Evolutionary conservation across 1,140 invertebrate genomes (phyloP), one percentile per base, ranked within the genome.

Genomic region (Monomorium pharaonis): DNA sequence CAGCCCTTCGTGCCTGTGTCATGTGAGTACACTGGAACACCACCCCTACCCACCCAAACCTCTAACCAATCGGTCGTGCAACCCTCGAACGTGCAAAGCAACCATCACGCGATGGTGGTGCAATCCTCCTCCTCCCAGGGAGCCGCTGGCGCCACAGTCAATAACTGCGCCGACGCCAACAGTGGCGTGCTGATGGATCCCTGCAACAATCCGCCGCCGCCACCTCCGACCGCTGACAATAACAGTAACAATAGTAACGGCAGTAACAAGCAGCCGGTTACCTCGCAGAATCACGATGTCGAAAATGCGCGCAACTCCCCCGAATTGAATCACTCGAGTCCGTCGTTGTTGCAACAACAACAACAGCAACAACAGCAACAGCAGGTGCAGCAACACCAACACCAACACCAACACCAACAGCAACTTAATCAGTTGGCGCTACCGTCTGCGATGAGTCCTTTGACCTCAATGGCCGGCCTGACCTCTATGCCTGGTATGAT

Each of bases 1-100:
- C 98, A 99, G 97, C 98, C 98, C 93, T 98, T 98, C 96, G 97
- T 98, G 96, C 97, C 97, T 96, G 97, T 98, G 96, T 98, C 97
- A 98, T 98, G 97, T 98, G 97, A 98, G 97, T 98, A 98, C 97
- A 96, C 96, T 95, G 96, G 96, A 96, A 97, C 96, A 95, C 96
- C 96, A 94, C 96, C 95, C 95, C 95, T 95, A 95, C 95, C 95
- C 94, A 94, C 95, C 94, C 94, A 95, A 94, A 95, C 94, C 93
- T 95, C 94, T 93, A 94, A 94, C 92, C 93, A 93, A 90, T 94
- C 94, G 92, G 91, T 93, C 92, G 92, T 93, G 87, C 90, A 87
- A 81, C 91, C 93, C 84, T 58, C 89, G 72, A 92, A 92, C 92
- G 92, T 94, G 89, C 94, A 94, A 94, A 95, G 93, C 91, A 91